A percentile compares a stretch with the other conserved stretches of the same genome.
These are phyloP conservation scores for Drosophila fulvimacula DNA, from an alignment of 2,888 invertebrate species.

Conservation along the genomic window DNA sequence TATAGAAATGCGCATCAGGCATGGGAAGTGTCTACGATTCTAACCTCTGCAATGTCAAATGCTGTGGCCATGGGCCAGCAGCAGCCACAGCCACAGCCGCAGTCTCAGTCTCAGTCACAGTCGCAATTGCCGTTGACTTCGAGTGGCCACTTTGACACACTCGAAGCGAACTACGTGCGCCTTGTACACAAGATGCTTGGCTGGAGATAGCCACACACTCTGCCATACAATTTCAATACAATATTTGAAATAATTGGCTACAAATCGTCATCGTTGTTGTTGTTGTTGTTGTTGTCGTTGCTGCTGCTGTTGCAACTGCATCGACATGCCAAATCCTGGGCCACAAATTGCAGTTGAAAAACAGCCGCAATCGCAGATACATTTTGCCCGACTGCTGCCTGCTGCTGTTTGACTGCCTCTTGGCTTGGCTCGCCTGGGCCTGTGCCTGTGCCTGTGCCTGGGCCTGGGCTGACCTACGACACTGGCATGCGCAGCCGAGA, in stretches of 20 bases:
- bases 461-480: slow-evolving; percentile 71
- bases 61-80: slow-evolving; percentile 55
- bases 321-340: slow-evolving; percentile 54
- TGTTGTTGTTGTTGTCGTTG: slow-evolving; percentile 43
- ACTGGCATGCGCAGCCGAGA: slow-evolving; percentile 65
- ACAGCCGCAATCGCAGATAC: slow-evolving; percentile 66
- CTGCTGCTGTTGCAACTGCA: slow-evolving; percentile 37
- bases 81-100: background rate
- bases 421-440: slow-evolving; percentile 23
- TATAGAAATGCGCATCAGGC: slow-evolving; percentile 55
- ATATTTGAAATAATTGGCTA: slow-evolving; percentile 83
- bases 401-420: slow-evolving; percentile 30
- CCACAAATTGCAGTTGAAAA: slow-evolving; percentile 81
- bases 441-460: too few relatives aligned
- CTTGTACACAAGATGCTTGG: slow-evolving; percentile 64
- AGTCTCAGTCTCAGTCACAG: background rate
- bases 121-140: slow-evolving; percentile 44
- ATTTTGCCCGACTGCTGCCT: slow-evolving; percentile 38
- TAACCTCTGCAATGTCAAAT: slow-evolving; percentile 53
- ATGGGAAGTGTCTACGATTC: slow-evolving; percentile 31
- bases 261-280: slow-evolving; percentile 79
- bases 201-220: slow-evolving; percentile 66
- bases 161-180: slow-evolving; percentile 51
- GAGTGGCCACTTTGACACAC: slow-evolving; percentile 61
- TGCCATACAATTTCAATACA: slow-evolving; percentile 80